Conservation (phyloP, 1,140 invertebrate genomes). For the Spodoptera litura region DNA sequence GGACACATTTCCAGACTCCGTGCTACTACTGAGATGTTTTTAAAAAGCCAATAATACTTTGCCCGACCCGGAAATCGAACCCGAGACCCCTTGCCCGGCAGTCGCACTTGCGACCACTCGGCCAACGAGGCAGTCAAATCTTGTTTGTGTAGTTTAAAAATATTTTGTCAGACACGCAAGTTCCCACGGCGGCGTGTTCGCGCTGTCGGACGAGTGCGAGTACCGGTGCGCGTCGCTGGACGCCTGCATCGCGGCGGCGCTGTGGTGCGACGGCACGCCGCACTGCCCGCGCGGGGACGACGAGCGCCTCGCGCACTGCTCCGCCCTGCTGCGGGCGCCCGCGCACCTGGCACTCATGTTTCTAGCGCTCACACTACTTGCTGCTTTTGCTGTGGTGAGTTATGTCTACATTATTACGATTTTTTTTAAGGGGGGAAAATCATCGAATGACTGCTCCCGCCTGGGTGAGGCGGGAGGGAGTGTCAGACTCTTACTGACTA, state of each 20-base stretch:
- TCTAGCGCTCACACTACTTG: constrained; percentile 76
- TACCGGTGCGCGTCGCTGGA: constrained; percentile 94
- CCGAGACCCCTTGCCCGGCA: too few species aligned
- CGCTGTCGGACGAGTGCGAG: constrained; percentile 90
- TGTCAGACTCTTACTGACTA: too few species aligned
- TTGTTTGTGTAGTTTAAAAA: too few species aligned
- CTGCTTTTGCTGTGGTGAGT: constrained; percentile 74
- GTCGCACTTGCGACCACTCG: too few species aligned
- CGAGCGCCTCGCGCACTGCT: constrained; percentile 93
- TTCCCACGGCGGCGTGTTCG: constrained; percentile 85
- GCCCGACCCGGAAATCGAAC: too few species aligned
- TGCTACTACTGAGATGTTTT: too few species aligned
- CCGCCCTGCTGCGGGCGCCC: constrained; percentile 90
- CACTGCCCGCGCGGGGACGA: constrained; percentile 96
- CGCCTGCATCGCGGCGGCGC: constrained; percentile 94
- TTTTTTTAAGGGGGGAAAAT: too few species aligned
- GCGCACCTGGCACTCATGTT: constrained; percentile 89
- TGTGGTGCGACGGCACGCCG: constrained; percentile 94
- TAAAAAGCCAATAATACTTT: too few species aligned
- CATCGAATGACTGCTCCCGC: too few species aligned
- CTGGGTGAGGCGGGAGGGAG: too few species aligned
- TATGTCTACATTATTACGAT: not conserved
- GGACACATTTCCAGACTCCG: too few species aligned
- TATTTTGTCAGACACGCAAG: constrained; percentile 67
- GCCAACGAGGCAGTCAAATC: too few species aligned